A percentile compares a stretch with the other conserved stretches of the same genome.
Evolutionary conservation across 2,888 invertebrate genomes (phyloP).

Genomic region (Nemotelus pantherinus): DNA sequence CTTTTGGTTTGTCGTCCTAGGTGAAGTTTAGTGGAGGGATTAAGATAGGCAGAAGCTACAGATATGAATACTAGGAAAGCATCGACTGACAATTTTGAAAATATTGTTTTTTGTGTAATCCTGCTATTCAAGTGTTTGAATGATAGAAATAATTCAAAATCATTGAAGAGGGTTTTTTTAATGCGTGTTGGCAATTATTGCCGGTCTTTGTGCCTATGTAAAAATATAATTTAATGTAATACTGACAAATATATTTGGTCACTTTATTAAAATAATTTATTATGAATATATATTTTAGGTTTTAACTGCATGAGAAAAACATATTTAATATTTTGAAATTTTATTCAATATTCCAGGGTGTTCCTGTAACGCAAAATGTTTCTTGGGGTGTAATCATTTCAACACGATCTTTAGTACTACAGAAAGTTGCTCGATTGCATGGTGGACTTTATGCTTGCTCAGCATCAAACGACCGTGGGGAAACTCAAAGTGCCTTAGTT

Average conservation of each 20-base stretch:
- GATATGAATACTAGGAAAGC: conserved; percentile 49
- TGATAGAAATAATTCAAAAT: no score
- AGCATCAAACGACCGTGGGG: conserved; percentile 84
- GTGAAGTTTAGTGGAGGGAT: conserved; percentile 11
- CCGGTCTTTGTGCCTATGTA: no score
- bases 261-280: no score
- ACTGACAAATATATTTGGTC: no score
- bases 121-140: no score
- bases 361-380: conserved; percentile 80
- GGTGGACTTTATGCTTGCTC: conserved; percentile 86
- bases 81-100: conserved; percentile 38
- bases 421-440: conserved; percentile 82
- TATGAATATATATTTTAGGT: no score
- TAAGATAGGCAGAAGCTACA: conserved; percentile 46
- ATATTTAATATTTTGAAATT: no score
- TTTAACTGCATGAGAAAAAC: no score
- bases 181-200: no score
- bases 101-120: conserved; percentile 2
- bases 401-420: conserved; percentile 86
- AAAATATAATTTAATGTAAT: no score
- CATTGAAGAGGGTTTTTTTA: no score
- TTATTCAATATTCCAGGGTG: conserved; percentile 68
- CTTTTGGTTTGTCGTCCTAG: no score
- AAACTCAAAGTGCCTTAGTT: conserved; percentile 81
- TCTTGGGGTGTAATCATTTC: conserved; percentile 87